phyloP scores from a whole-genome alignment of 2,113 vertebrate species.

The Psilopsiagon aurifrons region DNA sequence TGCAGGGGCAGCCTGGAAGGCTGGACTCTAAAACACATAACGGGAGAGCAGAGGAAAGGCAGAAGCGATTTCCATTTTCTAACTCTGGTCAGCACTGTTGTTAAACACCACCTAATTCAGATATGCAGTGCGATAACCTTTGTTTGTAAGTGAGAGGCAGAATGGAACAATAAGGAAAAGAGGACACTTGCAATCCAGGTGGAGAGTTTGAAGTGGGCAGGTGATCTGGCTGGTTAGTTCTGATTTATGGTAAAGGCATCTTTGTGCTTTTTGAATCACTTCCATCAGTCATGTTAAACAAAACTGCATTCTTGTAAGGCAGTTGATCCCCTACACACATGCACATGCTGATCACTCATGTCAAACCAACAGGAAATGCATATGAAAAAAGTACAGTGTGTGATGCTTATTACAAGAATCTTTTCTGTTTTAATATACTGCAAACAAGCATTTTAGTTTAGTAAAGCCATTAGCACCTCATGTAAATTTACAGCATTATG shows the following conservation, averaged over 20 bases:
- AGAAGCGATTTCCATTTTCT: background rate
- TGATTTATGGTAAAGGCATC: constrained; percentile 52
- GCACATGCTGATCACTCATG: background rate
- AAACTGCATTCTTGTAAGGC: background rate
- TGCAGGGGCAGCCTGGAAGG: background rate
- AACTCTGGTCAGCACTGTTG: background rate
- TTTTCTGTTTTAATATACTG: background rate
- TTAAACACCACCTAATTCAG: background rate
- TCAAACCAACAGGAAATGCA: background rate
- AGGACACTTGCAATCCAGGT: background rate
- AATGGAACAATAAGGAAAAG: background rate
- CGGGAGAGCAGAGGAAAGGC: background rate
- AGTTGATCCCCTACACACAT: background rate
- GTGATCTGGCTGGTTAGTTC: constrained; percentile 12
- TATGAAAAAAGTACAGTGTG: background rate
- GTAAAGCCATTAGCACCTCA: background rate
- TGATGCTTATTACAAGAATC: background rate
- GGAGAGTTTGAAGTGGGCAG: background rate
- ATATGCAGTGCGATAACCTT: background rate
- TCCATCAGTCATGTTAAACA: background rate
- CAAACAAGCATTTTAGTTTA: background rate
- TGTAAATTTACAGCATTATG: background rate
- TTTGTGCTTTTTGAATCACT: constrained; percentile 13
- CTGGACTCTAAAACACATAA: background rate
- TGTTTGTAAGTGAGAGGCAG: background rate